Conservation (phyloP, 2,888 invertebrate species). For the Andrena flavipes region DNA sequence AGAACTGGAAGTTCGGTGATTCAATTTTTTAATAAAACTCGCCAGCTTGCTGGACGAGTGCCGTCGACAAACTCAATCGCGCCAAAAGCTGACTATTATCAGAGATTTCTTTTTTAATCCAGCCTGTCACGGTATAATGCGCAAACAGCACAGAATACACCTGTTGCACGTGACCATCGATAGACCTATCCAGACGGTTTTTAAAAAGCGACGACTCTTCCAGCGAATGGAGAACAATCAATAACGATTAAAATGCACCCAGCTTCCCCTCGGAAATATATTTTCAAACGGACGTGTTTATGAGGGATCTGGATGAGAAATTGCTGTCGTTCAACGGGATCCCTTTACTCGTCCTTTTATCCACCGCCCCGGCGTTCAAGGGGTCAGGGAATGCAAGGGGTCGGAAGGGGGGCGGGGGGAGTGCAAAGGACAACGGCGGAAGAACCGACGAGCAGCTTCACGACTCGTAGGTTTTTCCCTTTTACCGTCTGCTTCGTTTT, state of each 20-base stretch:
- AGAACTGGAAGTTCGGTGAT: no score
- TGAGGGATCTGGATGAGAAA: slow-evolving; percentile 32
- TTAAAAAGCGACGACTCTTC: slow-evolving; percentile 46
- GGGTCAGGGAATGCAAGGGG: no score
- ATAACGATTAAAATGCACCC: slow-evolving; percentile 49
- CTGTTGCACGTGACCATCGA: slow-evolving; percentile 69
- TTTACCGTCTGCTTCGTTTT: neutral
- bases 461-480: neutral
- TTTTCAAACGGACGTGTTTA: slow-evolving; percentile 24
- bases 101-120: slow-evolving; percentile 34
- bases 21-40: no score
- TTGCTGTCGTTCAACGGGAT: slow-evolving; percentile 21
- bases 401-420: no score
- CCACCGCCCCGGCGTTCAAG: neutral
- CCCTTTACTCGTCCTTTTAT: neutral
- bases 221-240: slow-evolving; percentile 39
- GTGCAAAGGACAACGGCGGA: neutral
- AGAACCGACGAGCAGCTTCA: neutral
- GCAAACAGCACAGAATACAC: slow-evolving; percentile 67
- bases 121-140: slow-evolving; percentile 49
- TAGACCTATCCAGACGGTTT: slow-evolving; percentile 66
- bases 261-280: slow-evolving; percentile 10
- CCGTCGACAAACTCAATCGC: slow-evolving; percentile 10
- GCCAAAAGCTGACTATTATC: slow-evolving; percentile 31
- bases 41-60: neutral